These are phyloP conservation scores for Latheticus oryzae DNA, from an alignment of 2,888 invertebrate genomes.

Conservation along the genomic window DNA sequence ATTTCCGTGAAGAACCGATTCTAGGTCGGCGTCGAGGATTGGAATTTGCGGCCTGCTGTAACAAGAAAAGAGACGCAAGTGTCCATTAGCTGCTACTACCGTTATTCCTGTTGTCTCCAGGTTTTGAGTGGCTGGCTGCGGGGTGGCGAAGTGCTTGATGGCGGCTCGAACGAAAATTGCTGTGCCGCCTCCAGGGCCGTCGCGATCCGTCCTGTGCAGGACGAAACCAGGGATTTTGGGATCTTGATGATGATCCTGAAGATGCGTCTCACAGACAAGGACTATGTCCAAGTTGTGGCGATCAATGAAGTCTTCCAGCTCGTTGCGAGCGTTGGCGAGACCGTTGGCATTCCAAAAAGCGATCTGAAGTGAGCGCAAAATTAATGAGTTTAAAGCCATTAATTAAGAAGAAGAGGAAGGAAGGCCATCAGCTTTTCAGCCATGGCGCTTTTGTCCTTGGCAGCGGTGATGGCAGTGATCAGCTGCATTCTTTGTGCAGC, in stretches of 20 bases:
- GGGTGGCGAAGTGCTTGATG: not conserved
- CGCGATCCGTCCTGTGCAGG: not conserved
- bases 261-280: no score
- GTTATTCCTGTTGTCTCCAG: not conserved
- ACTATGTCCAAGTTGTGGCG: no score
- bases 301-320: no score
- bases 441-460: not conserved
- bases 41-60: not conserved
- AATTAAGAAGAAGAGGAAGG: no score
- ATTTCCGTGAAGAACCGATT: not conserved
- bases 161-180: slow-evolving; percentile 1
- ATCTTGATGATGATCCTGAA: no score
- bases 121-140: not conserved
- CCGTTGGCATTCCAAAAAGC: no score
- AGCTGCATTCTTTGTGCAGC: not conserved
- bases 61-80: not conserved
- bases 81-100: not conserved
- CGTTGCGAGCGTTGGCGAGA: no score
- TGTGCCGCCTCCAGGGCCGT: slow-evolving; percentile 5
- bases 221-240: not conserved
- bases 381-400: no score
- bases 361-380: no score
- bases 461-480: not conserved
- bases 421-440: no score
- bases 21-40: not conserved